Conservation (phyloP, 2,113 vertebrate genomes). For the Morone chrysops region DNA sequence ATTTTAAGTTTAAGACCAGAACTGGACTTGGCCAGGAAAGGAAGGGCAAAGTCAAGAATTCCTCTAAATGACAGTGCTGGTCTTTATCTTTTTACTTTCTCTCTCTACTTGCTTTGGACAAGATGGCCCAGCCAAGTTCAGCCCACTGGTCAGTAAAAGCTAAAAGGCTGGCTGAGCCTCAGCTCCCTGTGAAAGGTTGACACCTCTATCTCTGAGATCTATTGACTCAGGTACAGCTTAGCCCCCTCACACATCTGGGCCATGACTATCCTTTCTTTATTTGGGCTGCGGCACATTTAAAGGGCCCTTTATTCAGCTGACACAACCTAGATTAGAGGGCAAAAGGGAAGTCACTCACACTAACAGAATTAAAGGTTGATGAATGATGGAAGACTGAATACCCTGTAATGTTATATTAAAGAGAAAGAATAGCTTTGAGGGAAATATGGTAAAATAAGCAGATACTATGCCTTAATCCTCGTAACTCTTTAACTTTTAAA, state of each 20-base stretch:
- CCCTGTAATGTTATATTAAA: slow-evolving; percentile 26
- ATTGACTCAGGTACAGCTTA: slow-evolving; percentile 66
- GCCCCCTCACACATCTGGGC: slow-evolving; percentile 60
- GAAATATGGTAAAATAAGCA: neutral
- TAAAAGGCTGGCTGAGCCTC: slow-evolving; percentile 50
- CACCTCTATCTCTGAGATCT: slow-evolving; percentile 76
- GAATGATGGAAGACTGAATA: slow-evolving; percentile 52
- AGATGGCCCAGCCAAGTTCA: slow-evolving; percentile 59
- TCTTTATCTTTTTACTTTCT: slow-evolving; percentile 18
- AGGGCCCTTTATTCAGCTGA: slow-evolving; percentile 64
- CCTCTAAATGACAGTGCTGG: slow-evolving; percentile 25
- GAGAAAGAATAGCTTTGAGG: slow-evolving; percentile 5
- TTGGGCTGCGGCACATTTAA: slow-evolving; percentile 55
- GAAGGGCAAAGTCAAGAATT: slow-evolving; percentile 9
- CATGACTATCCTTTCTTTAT: slow-evolving; percentile 60
- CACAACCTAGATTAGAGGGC: slow-evolving; percentile 59
- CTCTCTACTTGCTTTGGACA: slow-evolving; percentile 28
- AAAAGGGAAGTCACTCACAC: slow-evolving; percentile 38
- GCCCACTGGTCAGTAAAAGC: slow-evolving; percentile 48
- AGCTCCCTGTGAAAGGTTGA: slow-evolving; percentile 67
- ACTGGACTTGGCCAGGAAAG: neutral
- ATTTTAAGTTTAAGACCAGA: neutral
- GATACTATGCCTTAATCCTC: too few relatives aligned
- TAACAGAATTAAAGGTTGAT: slow-evolving; percentile 60
- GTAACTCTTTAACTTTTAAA: slow-evolving; percentile 40